Evolutionary conservation across 2,797 vertebrate species (phyloP), one percentile per base, ranked within the genome.

Genomic region (Pogoniulus pusillus): DNA sequence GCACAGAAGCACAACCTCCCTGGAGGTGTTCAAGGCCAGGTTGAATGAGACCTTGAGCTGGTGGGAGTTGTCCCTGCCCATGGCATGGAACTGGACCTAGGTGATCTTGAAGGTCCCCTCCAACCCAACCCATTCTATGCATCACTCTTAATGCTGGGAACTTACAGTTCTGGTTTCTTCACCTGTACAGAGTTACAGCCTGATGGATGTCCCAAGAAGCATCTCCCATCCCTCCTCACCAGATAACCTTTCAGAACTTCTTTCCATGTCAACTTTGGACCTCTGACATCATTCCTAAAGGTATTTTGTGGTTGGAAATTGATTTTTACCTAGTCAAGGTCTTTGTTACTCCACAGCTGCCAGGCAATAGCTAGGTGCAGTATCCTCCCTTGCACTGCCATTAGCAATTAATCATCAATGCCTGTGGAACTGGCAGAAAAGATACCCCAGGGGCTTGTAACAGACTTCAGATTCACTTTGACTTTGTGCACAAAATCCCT

Each of bases 301-400:
- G 89, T 93, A 91, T 64, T 81, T 51, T 0, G 3, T 49, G 29
- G 22, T 1, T 5, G 59, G 35, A 60, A 47, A 32, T 5, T 2
- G 7, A 32, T 62, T 34, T 24, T 37, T 23, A 16, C 26, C n/a
- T 3, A 7, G 9, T 1, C 3, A 2, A 15, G n/a, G 22, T 12
- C 24, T 73, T 84, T 58, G 37, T 43, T 74, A 4, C 20, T 23
- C 54, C 32, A 58, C 16, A 66, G 12, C 9, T 30, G 27, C 5
- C 19, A 19, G 1, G 16, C 4, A 16, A 15, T 0, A 14, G 24
- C 29, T 37, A 27, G 11, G 1, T 18, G 29, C 57, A 6, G 12
- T 2, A 6, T 43, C 19, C 45, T 19, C 54, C 29, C 53, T 7
- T 64, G 68, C 17, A 7, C 30, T 80, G 54, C 59, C 45, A 4